Conservation (phyloP, 2,797 vertebrate species). For the Podarcis lilfordi region DNA sequence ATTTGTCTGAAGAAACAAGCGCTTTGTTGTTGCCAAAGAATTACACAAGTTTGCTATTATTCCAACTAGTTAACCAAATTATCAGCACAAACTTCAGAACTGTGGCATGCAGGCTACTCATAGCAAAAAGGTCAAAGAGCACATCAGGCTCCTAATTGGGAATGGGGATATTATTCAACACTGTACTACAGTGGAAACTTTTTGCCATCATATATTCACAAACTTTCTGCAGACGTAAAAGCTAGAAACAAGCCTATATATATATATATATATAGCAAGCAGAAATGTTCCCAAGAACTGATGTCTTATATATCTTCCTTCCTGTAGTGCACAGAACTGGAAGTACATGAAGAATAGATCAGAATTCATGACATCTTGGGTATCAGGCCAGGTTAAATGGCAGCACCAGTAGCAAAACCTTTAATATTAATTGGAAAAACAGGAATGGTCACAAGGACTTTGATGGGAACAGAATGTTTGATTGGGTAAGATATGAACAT, state of each 20-base stretch:
- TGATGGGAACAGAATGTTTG: neutral
- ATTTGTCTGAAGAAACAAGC: conserved; percentile 24
- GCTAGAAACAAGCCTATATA: no score
- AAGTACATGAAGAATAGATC: neutral
- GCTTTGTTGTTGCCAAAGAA: conserved; percentile 7
- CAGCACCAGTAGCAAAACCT: neutral
- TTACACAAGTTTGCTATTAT: conserved; percentile 26
- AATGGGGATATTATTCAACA: neutral
- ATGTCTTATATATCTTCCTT: neutral
- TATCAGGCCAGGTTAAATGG: neutral
- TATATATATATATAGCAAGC: no score
- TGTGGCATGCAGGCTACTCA: neutral
- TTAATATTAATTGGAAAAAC: neutral
- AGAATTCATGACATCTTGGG: neutral
- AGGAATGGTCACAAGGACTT: neutral
- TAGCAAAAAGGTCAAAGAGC: neutral
- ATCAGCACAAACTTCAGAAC: conserved; percentile 39
- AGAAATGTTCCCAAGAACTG: neutral
- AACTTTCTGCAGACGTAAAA: neutral
- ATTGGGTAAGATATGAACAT: neutral
- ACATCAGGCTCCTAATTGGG: neutral
- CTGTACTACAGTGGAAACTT: neutral
- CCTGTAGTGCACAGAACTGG: neutral
- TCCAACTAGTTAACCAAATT: conserved; percentile 47
- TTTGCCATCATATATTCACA: neutral